Conservation (phyloP, 1,140 invertebrate genomes). For the Ceratina australensis region DNA sequence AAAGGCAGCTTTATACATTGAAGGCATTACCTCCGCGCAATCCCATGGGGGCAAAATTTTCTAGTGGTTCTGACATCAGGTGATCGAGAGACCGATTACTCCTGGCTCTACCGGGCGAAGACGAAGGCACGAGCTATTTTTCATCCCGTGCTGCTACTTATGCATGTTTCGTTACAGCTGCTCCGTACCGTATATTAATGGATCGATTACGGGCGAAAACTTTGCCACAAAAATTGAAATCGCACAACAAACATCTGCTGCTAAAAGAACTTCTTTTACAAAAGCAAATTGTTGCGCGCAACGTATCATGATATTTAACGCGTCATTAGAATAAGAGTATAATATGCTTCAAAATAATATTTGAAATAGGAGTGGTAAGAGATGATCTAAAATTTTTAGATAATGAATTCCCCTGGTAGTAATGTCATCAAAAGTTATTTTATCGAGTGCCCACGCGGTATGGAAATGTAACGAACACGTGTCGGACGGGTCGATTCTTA, state of each 20-base stretch:
- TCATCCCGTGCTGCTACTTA: neutral
- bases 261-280: too few species aligned
- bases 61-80: constrained; percentile 18
- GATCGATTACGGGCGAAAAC: constrained; percentile 1
- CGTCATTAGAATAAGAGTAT: too few species aligned
- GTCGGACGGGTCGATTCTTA: neutral
- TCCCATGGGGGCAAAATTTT: neutral
- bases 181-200: constrained; percentile 30
- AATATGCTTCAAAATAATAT: too few species aligned
- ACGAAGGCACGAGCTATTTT: constrained; percentile 28
- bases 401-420: neutral
- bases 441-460: neutral
- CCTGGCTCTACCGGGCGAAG: constrained; percentile 21
- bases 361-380: too few species aligned
- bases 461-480: constrained; percentile 29
- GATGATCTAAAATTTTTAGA: too few species aligned
- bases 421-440: neutral
- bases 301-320: too few species aligned
- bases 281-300: too few species aligned
- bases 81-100: constrained; percentile 36
- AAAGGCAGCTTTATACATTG: neutral
- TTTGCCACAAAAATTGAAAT: neutral
- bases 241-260: neutral
- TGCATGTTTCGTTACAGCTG: neutral
- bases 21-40: constrained; percentile 8